Conservation (phyloP, 2,888 invertebrate species). For the Nycteola revayana region DNA sequence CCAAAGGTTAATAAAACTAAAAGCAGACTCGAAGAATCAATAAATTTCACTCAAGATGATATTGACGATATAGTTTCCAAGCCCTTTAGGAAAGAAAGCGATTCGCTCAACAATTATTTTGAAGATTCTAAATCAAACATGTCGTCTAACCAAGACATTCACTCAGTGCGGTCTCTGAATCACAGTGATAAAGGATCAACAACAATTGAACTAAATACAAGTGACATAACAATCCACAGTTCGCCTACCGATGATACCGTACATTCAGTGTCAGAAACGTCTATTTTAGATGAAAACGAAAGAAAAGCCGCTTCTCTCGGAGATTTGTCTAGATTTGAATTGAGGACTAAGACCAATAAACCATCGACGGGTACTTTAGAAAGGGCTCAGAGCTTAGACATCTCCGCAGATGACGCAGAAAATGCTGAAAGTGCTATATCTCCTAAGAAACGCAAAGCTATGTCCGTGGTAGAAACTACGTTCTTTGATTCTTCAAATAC, state of each 20-base stretch:
- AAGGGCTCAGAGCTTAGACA: conserved; percentile 90
- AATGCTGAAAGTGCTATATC: conserved; percentile 66
- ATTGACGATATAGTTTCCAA: conserved; percentile 79
- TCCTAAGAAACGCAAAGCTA: conserved; percentile 86
- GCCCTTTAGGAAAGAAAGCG: conserved; percentile 72
- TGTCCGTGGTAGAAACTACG: conserved; percentile 75
- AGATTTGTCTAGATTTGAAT: conserved; percentile 87
- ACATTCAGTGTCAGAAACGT: conserved; percentile 68
- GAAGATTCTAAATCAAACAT: conserved; percentile 73
- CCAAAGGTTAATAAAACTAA: conserved; percentile 71
- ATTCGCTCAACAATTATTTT: conserved; percentile 73
- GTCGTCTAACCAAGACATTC: conserved; percentile 70
- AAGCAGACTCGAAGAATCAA: conserved; percentile 63
- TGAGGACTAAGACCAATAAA: conserved; percentile 65
- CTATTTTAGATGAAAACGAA: conserved; percentile 82
- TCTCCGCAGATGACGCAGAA: conserved; percentile 81
- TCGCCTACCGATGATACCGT: conserved; percentile 80
- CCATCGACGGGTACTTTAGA: conserved; percentile 84
- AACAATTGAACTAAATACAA: conserved; percentile 87
- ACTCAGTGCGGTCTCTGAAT: conserved; percentile 69
- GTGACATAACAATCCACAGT: conserved; percentile 88
- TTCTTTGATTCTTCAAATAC: conserved; percentile 65
- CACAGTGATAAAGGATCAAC: conserved; percentile 80
- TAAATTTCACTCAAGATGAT: conserved; percentile 75
- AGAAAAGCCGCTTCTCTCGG: conserved; percentile 90